Conservation (phyloP, 1,140 invertebrate species). For the Papilio dardanus region DNA sequence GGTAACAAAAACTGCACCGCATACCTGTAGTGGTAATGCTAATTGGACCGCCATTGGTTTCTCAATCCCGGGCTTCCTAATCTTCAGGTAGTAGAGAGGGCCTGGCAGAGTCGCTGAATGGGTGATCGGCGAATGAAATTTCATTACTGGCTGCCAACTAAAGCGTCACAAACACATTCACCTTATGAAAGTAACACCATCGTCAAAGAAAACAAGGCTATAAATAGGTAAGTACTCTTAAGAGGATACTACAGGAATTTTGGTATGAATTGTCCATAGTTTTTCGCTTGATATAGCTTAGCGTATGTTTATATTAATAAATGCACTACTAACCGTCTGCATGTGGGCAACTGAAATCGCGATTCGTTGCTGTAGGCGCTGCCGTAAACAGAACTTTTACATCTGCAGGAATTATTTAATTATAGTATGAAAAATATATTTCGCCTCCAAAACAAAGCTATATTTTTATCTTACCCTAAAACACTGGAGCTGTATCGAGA, state of each 20-base stretch:
- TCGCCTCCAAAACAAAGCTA: background rate
- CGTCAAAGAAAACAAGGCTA: too few relatives aligned
- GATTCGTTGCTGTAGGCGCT: conserved; percentile 12
- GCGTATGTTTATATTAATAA: too few relatives aligned
- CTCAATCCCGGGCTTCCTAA: conserved; percentile 62
- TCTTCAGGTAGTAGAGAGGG: conserved; percentile 62
- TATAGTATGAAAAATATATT: background rate
- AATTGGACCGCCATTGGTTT: conserved; percentile 65
- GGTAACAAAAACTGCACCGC: too few relatives aligned
- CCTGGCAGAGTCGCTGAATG: conserved; percentile 60
- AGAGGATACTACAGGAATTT: too few relatives aligned
- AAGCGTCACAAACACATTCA: background rate
- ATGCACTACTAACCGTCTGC: background rate
- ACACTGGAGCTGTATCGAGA: conserved; percentile 54
- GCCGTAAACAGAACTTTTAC: conserved; percentile 39
- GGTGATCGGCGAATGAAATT: conserved; percentile 61
- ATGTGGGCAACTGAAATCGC: background rate
- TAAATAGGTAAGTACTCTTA: too few relatives aligned
- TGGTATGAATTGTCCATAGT: too few relatives aligned
- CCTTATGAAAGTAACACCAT: background rate
- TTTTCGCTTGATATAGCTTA: too few relatives aligned
- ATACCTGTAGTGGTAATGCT: conserved; percentile 61
- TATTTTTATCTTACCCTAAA: conserved; percentile 47
- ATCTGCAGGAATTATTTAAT: conserved; percentile 36
- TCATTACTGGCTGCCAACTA: conserved; percentile 67